Evolutionary conservation across 2,888 invertebrate genomes (phyloP).

Genomic region (Cantharis rustica): DNA sequence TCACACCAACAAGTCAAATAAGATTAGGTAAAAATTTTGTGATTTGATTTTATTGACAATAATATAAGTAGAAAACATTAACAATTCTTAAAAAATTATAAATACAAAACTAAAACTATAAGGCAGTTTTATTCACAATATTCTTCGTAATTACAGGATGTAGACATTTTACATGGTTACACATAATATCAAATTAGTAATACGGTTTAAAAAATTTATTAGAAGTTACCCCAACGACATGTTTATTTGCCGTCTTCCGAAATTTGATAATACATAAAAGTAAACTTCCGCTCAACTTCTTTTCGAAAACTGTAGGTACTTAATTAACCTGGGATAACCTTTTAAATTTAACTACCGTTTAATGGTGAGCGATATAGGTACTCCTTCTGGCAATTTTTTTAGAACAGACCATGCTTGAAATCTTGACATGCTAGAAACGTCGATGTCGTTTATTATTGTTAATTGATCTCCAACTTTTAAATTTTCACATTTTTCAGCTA

Average conservation of each 20-base stretch:
- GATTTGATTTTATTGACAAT: background rate
- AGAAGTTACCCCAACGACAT: background rate
- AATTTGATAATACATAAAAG: background rate
- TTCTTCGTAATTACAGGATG: background rate
- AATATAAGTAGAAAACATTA: background rate
- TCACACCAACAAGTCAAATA: too few species aligned
- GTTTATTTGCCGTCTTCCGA: background rate
- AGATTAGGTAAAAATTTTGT: background rate
- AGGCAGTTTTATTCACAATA: background rate
- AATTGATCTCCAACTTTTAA: slow-evolving; percentile 88
- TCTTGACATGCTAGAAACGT: slow-evolving; percentile 83
- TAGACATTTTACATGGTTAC: background rate
- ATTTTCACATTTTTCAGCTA: slow-evolving; percentile 84
- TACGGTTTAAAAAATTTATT: background rate
- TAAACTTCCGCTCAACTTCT: background rate
- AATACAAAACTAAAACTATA: background rate
- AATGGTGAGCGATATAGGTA: slow-evolving; percentile 61
- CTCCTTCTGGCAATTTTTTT: slow-evolving; percentile 87
- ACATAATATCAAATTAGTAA: background rate
- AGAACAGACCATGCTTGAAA: slow-evolving; percentile 94
- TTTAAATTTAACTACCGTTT: slow-evolving; percentile 11
- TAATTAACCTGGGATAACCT: background rate
- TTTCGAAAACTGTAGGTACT: background rate
- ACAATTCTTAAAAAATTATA: background rate
- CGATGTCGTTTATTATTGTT: slow-evolving; percentile 78